These are phyloP conservation scores for Ctenopoma kingsleyae DNA, from an alignment of 2,797 vertebrate genomes.

Conservation along the genomic window DNA sequence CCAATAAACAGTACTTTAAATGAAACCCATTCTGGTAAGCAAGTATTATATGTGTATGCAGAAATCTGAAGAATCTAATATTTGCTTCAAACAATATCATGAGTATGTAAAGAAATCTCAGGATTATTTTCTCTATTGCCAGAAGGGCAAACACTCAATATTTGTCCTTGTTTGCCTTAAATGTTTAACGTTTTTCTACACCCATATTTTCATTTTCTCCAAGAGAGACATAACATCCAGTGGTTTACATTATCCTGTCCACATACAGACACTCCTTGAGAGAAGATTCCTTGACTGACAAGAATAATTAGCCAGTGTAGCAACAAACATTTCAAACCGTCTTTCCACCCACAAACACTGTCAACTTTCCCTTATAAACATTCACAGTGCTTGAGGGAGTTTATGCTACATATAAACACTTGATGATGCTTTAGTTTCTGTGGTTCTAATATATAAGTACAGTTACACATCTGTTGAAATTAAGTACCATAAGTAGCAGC, in stretches of 20 bases:
- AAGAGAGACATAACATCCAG: not conserved
- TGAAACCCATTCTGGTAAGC: too few species aligned
- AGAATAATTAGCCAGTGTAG: not conserved
- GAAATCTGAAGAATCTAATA: not conserved
- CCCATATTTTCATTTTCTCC: slow-evolving; percentile 1
- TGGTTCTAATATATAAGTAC: too few species aligned
- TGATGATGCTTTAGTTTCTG: too few species aligned
- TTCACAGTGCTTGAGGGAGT: not conserved
- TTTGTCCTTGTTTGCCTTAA: slow-evolving; percentile 1
- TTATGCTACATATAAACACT: not conserved
- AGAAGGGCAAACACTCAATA: not conserved
- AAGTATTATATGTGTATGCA: slow-evolving; percentile 1
- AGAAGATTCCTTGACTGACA: too few species aligned
- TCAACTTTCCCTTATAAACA: not conserved
- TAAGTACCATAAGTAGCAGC: too few species aligned
- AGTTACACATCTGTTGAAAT: not conserved
- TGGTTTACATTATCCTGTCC: not conserved
- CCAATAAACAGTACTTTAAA: too few species aligned
- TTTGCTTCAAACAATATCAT: slow-evolving; percentile 37
- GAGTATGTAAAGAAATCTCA: not conserved
- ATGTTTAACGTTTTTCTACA: not conserved
- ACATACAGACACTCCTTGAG: not conserved
- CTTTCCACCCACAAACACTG: not conserved
- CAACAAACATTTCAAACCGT: not conserved
- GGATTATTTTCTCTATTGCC: not conserved